Evolutionary conservation across 2,888 invertebrate genomes (phyloP), one percentile per base, ranked within the genome.

Genomic region (Xanthorhoe spadicearia): DNA sequence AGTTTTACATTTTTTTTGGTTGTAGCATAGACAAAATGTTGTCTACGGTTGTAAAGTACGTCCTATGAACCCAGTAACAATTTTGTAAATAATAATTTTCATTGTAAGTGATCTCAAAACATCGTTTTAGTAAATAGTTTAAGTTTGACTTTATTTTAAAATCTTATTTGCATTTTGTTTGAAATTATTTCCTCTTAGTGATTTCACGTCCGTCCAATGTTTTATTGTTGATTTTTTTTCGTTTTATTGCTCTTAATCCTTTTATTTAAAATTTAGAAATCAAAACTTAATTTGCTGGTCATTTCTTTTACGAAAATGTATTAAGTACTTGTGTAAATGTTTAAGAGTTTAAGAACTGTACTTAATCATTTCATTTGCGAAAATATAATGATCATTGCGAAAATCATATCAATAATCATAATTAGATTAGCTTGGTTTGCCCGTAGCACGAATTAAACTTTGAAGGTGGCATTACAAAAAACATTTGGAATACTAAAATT

Each of bases 381-480:
- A 23, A 28, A 43, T 38, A 38, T 10, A 38, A 54, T 50, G 35
- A 65, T 61, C 53, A 54, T 58, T 59, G 48, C 68, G 66, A 66
- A 56, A 53, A 64, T 59, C 62, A 66, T 66, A 66, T 66, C 66
- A 64, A 58, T 53, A 65, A 67, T 51, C 55, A 50, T 67, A 64
- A 62, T 51, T 69, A 67, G 64, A 63, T 65, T 61, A 58, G 18
- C 48, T 38, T 53, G 38, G 1, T 13, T 13, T 43, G 13, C 38
- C 38, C 38, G 4, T 43, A 43, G 13, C 13, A 43, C 13, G 38
- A 13, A n/a, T n/a, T n/a, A n/a, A n/a, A n/a, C n/a, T n/a, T n/a
- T n/a, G n/a, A n/a, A n/a, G n/a, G n/a, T n/a, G n/a, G n/a, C n/a
- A n/a, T 23, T 23, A 23, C 23, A 23, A 23, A 23, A 23, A n/a